These are phyloP conservation scores for Watsonalla binaria DNA, from an alignment of 2,888 invertebrate species.

Conservation along the genomic window DNA sequence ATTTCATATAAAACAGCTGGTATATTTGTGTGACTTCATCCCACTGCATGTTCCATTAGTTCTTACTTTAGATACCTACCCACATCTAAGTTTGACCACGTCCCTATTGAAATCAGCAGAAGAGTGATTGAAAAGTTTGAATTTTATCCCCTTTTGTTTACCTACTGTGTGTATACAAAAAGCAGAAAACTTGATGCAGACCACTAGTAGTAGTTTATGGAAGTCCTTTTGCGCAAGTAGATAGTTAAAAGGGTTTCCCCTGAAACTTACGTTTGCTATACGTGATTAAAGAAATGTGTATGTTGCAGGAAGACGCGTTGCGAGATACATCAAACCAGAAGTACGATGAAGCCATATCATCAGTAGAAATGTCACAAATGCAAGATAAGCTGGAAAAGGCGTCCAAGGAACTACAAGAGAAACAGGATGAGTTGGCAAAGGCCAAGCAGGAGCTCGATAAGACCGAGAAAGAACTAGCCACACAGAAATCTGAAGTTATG, in stretches of 20 bases:
- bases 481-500: conserved; percentile 57
- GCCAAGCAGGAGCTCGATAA: conserved; percentile 56
- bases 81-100: neutral
- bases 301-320: conserved; percentile 60
- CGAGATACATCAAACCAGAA: conserved; percentile 66
- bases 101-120: neutral
- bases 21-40: conserved; percentile 36
- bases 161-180: no score
- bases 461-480: conserved; percentile 66
- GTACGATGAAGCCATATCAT: conserved; percentile 69
- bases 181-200: no score
- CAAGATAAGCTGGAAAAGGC: conserved; percentile 63
- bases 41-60: conserved; percentile 23
- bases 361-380: conserved; percentile 70
- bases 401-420: conserved; percentile 52
- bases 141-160: no score
- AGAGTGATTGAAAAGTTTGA: neutral
- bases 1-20: conserved; percentile 80
- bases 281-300: neutral
- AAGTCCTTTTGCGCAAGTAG: no score
- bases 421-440: conserved; percentile 50
- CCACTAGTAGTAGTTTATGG: no score
- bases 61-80: neutral
- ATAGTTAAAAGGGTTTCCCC: neutral
- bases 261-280: neutral